A percentile compares a stretch with the other conserved stretches of the same genome.
Conservation (phyloP, 2,113 vertebrate genomes). For the Narcine bancroftii region DNA sequence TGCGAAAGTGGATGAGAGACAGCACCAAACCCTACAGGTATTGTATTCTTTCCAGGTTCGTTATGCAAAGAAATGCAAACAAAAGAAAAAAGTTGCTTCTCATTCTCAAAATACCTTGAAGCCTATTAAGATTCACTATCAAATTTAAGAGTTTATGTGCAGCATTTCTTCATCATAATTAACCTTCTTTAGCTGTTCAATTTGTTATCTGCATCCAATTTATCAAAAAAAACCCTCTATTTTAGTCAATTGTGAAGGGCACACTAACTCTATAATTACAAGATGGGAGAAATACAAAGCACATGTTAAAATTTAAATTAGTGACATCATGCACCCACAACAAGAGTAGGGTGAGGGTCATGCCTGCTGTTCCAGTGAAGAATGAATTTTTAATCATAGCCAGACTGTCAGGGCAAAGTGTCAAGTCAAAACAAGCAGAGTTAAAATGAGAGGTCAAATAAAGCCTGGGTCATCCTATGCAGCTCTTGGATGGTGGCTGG, state of each 20-base stretch:
- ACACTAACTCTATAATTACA: neutral
- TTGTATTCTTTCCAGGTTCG: neutral
- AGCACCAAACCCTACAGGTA: neutral
- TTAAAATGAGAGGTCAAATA: constrained; percentile 11
- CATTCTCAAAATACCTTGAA: neutral
- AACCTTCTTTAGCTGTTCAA: neutral
- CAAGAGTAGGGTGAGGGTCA: neutral
- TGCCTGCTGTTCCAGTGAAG: neutral
- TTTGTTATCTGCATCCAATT: neutral
- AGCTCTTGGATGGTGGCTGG: neutral
- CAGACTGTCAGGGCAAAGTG: neutral
- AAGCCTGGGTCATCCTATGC: neutral
- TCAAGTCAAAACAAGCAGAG: neutral
- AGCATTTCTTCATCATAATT: neutral
- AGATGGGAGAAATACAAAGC: neutral
- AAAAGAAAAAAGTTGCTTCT: neutral
- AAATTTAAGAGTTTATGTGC: neutral
- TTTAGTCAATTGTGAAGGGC: neutral
- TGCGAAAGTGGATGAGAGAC: neutral
- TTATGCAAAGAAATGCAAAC: neutral
- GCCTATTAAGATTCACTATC: neutral
- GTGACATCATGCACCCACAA: neutral
- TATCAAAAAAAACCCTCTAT: neutral
- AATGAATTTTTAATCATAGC: constrained; percentile 1
- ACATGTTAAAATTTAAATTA: neutral